phyloP scores from a whole-genome alignment of 2,113 vertebrate genomes.

The Hiodon tergisus region DNA sequence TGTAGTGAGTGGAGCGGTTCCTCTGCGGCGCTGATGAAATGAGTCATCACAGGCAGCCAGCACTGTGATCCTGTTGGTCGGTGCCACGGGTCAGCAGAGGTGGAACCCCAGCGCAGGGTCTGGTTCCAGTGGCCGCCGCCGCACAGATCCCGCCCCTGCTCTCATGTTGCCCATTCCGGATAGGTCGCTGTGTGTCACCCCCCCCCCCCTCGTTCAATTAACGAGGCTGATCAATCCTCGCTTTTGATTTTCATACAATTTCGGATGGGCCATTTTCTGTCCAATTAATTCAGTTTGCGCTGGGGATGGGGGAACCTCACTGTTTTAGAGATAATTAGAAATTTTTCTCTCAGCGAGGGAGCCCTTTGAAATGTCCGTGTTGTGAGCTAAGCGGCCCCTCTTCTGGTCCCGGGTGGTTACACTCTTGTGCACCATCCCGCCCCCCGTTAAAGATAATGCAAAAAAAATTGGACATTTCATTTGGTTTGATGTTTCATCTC shows the following conservation, averaged over 20 bases:
- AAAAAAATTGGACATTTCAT: slow-evolving; percentile 28
- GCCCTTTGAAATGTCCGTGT: slow-evolving; percentile 42
- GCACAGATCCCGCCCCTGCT: slow-evolving; percentile 21
- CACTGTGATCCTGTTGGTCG: slow-evolving; percentile 19
- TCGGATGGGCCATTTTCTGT: slow-evolving; percentile 12
- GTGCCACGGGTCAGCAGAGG: slow-evolving; percentile 29
- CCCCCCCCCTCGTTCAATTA: slow-evolving; percentile 18
- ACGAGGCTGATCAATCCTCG: slow-evolving; percentile 31
- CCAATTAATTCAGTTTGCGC: slow-evolving; percentile 17
- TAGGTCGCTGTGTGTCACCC: slow-evolving; percentile 14
- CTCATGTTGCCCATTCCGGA: slow-evolving; percentile 13
- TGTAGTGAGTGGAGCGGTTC: too few relatives aligned
- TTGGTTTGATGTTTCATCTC: slow-evolving; percentile 51
- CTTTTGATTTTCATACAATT: slow-evolving; percentile 24
- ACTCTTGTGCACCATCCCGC: not conserved
- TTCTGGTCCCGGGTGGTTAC: too few relatives aligned
- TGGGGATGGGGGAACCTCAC: slow-evolving; percentile 13
- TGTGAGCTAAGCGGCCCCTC: slow-evolving; percentile 27
- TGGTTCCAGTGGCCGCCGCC: not conserved
- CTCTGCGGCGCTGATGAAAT: not conserved
- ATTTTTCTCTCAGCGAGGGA: slow-evolving; percentile 45
- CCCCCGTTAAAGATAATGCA: slow-evolving; percentile 16
- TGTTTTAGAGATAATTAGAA: slow-evolving; percentile 46
- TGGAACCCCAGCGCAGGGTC: slow-evolving; percentile 10
- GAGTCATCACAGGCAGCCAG: slow-evolving; percentile 22